Evolutionary conservation across 2,888 invertebrate species (phyloP), one percentile per base, ranked within the genome.

Genomic region (Notodonta ziczac): DNA sequence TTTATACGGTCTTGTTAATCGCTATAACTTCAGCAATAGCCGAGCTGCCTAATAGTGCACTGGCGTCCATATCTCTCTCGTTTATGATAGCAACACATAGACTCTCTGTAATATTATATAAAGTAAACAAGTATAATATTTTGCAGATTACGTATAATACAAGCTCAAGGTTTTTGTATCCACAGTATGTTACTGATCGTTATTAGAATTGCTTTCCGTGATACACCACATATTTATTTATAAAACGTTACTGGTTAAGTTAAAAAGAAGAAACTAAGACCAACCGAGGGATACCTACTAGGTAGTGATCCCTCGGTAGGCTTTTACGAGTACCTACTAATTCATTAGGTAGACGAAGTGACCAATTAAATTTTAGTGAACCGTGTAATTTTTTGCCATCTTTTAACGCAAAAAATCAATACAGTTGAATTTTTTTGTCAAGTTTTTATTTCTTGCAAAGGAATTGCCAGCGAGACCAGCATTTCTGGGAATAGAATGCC

Each of bases 31-130:
- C 24, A 32, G 14, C 14, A 60, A 60, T 44, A 56, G 48, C 56
- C 24, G 44, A 60, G 57, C 14, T 52, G 40, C 70, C 64, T 57
- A 61, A 62, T 60, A 61, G 61, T 80, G 76, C 79, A 80, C 72
- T 72, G 62, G 65, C 72, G 60, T 66, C 69, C 77, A 76, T 82
- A 82, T 82, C 81, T 81, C 78, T 70, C 73, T 70, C 73, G 74
- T 72, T 65, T 73, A 69, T 69, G 80, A 76, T 76, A 85, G 78
- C 76, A 72, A 73, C 74, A 74, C 60, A 73, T 74, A 74, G 70
- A 76, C 74, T 72, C 61, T 65, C 65, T 73, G 74, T 74, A 77
- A 75, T 68, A 63, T 67, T 66, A 75, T 76, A 75, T 80, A 74
- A 73, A 74, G 71, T 74, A 78, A 80, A 80, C 76, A 78, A 71